phyloP scores from a whole-genome alignment of 2,113 vertebrate genomes.

The Malurus elegans region DNA sequence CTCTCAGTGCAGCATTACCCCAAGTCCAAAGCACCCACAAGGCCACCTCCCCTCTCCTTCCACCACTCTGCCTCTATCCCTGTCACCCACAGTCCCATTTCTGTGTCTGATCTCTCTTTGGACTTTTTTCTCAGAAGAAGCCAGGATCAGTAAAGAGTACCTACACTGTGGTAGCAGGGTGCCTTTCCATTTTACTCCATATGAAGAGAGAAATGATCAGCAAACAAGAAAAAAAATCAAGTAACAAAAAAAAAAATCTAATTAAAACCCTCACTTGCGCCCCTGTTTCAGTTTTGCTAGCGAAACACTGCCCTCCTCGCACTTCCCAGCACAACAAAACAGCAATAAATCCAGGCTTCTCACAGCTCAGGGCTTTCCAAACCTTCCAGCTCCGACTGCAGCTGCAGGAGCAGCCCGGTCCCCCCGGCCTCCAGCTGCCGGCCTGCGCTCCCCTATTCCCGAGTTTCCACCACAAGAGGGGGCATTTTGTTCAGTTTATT shows the following conservation, averaged over 20 bases:
- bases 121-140: background rate
- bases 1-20: background rate
- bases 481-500: background rate
- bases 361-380: background rate
- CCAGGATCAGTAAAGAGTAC: background rate
- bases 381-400: background rate
- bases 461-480: slow-evolving; percentile 5
- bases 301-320: background rate
- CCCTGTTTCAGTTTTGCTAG: background rate
- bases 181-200: background rate
- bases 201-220: background rate
- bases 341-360: background rate
- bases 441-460: background rate
- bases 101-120: rapidly evolving
- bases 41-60: background rate
- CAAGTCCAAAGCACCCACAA: background rate
- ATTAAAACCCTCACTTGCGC: background rate
- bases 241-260: background rate
- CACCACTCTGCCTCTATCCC: background rate
- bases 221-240: background rate
- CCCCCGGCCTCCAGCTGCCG: background rate
- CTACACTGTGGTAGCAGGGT: rapidly evolving
- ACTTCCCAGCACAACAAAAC: rapidly evolving
- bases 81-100: background rate
- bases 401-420: rapidly evolving